A percentile compares a stretch with the other conserved stretches of the same genome.
Conservation (phyloP, 2,113 vertebrate genomes). For the Rhinolophus ferrumequinum region DNA sequence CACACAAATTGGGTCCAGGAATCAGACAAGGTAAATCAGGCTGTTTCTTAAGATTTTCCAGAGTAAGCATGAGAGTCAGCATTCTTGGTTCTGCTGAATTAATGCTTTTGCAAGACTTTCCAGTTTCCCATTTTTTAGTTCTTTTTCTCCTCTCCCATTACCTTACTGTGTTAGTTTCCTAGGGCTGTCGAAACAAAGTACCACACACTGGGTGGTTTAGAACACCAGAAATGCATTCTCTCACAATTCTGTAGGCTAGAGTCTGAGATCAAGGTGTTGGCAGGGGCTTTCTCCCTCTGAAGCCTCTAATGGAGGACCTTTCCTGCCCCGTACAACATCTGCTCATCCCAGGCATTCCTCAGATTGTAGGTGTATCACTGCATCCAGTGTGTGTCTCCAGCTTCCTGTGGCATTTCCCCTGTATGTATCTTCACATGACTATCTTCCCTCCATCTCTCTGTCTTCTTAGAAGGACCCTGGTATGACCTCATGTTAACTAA, state of each 20-base stretch:
- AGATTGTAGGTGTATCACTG: not conserved
- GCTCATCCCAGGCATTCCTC: not conserved
- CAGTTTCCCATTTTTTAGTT: not conserved
- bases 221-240: not conserved
- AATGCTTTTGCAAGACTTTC: not conserved
- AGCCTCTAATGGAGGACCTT: not conserved
- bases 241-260: not conserved
- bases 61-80: not conserved
- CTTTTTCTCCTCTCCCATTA: not conserved
- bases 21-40: not conserved
- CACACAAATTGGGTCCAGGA: not conserved
- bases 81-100: not conserved
- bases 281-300: not conserved
- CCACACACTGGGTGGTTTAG: not conserved
- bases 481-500: not conserved
- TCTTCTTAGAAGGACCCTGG: not conserved
- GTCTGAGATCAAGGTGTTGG: not conserved
- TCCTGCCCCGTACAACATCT: not conserved
- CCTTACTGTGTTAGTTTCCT: not conserved
- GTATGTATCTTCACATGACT: not conserved
- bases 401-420: not conserved
- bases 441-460: not conserved
- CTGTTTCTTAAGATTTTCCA: not conserved
- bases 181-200: not conserved
- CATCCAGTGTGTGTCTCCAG: too few relatives aligned